Percentiles rank a stretch among this genome's conserved stretches.
phyloP scores from a whole-genome alignment of 2,113 vertebrate species.

The Semicossyphus pulcher region DNA sequence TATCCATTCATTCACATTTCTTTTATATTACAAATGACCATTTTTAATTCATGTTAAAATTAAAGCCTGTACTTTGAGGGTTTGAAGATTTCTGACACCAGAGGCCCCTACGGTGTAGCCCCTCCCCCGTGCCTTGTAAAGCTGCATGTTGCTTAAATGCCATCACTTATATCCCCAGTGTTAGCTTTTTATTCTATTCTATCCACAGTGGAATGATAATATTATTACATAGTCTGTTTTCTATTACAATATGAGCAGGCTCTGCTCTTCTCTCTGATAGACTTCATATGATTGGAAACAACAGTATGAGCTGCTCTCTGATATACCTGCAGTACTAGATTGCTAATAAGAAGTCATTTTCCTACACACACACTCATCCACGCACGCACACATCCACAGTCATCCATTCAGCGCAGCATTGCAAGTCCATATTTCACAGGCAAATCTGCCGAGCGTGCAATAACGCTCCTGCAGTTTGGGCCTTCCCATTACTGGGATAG shows the following conservation, averaged over 20 bases:
- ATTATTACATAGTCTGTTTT: neutral
- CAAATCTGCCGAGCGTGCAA: conserved; percentile 77
- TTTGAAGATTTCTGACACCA: too few species aligned
- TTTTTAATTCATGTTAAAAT: too few species aligned
- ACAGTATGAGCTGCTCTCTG: neutral
- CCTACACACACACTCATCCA: conserved; percentile 13
- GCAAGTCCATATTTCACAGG: conserved; percentile 76
- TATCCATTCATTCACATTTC: too few species aligned
- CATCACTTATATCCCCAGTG: neutral
- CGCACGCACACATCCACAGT: conserved; percentile 26
- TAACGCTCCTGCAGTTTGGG: conserved; percentile 67
- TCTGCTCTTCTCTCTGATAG: conserved; percentile 8
- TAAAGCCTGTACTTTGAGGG: too few species aligned
- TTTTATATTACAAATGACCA: too few species aligned
- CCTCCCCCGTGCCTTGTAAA: neutral
- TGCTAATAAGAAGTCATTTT: conserved; percentile 58
- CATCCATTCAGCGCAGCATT: conserved; percentile 48
- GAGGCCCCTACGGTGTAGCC: neutral
- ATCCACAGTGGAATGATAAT: neutral
- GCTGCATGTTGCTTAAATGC: neutral
- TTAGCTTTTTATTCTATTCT: neutral
- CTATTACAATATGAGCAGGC: neutral
- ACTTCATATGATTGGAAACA: conserved; percentile 14
- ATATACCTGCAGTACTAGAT: conserved; percentile 39
- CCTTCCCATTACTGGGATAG: conserved; percentile 73